Percentiles rank a stretch among this genome's conserved stretches.
Conservation (phyloP, 1,140 invertebrate species). For the Dufourea novaeangliae region DNA sequence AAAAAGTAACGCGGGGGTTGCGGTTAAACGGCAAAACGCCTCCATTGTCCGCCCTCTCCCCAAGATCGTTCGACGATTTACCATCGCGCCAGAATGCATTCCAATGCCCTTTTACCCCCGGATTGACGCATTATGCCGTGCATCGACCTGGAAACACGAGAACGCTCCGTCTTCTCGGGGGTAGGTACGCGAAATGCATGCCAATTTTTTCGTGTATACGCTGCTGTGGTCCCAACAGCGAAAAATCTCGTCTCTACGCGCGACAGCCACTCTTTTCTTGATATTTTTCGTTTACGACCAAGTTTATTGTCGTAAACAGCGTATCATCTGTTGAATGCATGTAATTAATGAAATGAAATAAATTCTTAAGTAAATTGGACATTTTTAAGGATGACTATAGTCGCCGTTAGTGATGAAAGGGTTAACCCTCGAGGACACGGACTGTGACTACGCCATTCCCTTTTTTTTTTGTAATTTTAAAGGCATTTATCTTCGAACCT, state of each 20-base stretch:
- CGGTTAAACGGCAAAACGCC: background rate
- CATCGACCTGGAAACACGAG: conserved; percentile 25
- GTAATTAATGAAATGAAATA: too few relatives aligned
- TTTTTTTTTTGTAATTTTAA: too few relatives aligned
- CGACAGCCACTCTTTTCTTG: background rate
- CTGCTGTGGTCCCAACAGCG: background rate
- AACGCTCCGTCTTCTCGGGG: conserved; percentile 3
- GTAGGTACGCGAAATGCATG: conserved; percentile 1
- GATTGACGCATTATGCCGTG: conserved; percentile 2
- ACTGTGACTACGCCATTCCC: too few relatives aligned
- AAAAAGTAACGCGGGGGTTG: too few relatives aligned
- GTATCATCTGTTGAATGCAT: too few relatives aligned
- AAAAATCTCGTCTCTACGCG: background rate
- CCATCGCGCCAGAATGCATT: conserved; percentile 1
- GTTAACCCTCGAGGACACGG: too few relatives aligned
- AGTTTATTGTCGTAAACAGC: background rate
- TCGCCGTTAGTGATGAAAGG: too few relatives aligned
- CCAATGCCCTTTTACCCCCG: background rate
- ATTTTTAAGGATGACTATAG: too few relatives aligned
- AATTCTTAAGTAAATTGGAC: too few relatives aligned
- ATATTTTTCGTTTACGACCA: too few relatives aligned
- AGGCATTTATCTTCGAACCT: too few relatives aligned
- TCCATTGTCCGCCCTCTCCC: background rate
- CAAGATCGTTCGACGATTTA: background rate
- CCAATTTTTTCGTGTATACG: conserved; percentile 8